Base-by-base conservation (phyloP, 2,888 invertebrate genomes). In the Capitulum mitella region DNA sequence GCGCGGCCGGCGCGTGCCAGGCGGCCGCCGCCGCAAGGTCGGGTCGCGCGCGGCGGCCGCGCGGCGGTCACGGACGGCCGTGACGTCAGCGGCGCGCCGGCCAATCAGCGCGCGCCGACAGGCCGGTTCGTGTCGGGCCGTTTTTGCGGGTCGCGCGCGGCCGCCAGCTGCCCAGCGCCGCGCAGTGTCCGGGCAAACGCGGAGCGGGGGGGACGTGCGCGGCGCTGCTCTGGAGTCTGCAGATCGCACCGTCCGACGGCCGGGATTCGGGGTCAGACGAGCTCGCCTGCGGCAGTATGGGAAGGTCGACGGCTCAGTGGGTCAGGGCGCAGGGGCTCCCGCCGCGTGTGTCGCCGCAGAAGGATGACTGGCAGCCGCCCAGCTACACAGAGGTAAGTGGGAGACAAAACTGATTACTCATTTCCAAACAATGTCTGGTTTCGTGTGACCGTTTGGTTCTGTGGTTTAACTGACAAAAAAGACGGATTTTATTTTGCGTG, bases 261-360 rank as follows among this genome's bases (percentile, higher is more conserved):
- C 29, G 12, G 61, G 16, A 16, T 32, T 3, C 16, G 14, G 3
- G 51, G 34, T 32, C 64, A 34, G 64, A 14, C 32, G 34, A 43
- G 43, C 12, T 16, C 16, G 54, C 16, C n/a, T 5, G 70, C 16
- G 3, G 74, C 26, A 74, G 26, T 5, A 74, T 74, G 74, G 74
- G 74, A 26, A 74, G 74, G n/a, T 74, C 74, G n/a, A 43, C 74
- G n/a, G 74, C 74, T 26, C 37, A 74, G 40, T 74, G 74, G 74
- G 74, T 74, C n/a, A 37, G 40, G 14, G 14, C 74, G 43, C 74
- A 43, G 40, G 43, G 74, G 26, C n/a, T 74, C 16, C 26, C 74
- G 74, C 74, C 22, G 74, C 74, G 74, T 3, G 34, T 34, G 5
- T 74, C 74, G 12, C 74, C 74, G 6, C 37, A 40, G 26, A 74